Percentiles rank a stretch among this genome's conserved stretches.
Evolutionary conservation across 2,113 vertebrate species (phyloP).

Genomic region (Crotophaga sulcirostris): DNA sequence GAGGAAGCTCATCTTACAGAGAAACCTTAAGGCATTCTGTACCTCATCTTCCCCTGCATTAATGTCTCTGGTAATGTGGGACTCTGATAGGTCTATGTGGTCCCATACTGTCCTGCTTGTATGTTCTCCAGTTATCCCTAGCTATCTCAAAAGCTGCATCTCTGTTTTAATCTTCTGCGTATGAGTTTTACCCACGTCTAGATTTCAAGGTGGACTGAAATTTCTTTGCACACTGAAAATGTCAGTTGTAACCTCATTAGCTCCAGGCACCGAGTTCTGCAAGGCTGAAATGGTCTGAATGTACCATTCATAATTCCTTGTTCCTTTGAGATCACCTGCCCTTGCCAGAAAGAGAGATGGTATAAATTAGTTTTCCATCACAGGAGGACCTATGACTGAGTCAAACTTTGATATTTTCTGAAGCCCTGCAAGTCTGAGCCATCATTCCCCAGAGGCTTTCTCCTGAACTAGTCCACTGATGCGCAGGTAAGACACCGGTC

Average conservation of each 20-base stretch:
- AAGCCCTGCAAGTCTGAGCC: background rate
- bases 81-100: background rate
- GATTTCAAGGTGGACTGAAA: background rate
- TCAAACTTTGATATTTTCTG: background rate
- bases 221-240: background rate
- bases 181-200: background rate
- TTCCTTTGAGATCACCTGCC: background rate
- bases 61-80: background rate
- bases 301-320: rapidly evolving
- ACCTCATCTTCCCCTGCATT: background rate
- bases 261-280: background rate
- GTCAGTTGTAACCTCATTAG: background rate
- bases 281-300: background rate
- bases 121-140: background rate
- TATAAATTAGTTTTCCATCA: background rate
- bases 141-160: background rate
- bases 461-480: background rate
- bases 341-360: background rate
- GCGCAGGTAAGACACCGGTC: background rate
- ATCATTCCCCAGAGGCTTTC: background rate
- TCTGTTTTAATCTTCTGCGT: background rate
- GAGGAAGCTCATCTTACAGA: background rate
- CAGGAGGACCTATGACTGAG: background rate
- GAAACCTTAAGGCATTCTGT: background rate
- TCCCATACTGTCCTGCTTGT: background rate